These are phyloP conservation scores for Rotaria sp. DNA, from an alignment of 2,888 invertebrate genomes.

Conservation along the genomic window DNA sequence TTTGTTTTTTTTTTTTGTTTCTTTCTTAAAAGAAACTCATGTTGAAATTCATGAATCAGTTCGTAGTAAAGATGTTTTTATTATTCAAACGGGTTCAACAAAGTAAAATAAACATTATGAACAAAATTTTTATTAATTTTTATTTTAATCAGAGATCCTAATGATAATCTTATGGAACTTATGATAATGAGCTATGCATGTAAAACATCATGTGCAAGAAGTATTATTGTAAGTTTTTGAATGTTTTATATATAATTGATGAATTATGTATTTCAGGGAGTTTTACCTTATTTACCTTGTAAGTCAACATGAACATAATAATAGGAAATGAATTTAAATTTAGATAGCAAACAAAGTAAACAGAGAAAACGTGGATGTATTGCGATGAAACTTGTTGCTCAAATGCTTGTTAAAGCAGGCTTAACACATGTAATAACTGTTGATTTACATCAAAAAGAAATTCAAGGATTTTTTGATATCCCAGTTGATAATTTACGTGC, in stretches of 20 bases:
- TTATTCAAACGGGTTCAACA: constrained; percentile 84
- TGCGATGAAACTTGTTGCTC: constrained; percentile 84
- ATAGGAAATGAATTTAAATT: neutral
- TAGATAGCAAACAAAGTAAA: constrained; percentile 77
- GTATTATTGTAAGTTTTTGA: constrained; percentile 66
- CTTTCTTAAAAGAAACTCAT: constrained; percentile 68
- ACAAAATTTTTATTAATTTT: neutral
- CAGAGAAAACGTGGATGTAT: constrained; percentile 98
- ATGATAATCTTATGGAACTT: constrained; percentile 97
- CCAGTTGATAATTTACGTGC: constrained; percentile 96
- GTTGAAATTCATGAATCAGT: constrained; percentile 98
- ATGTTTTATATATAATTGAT: neutral
- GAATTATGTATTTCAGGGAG: neutral
- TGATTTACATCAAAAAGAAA: constrained; percentile 97
- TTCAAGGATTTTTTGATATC: constrained; percentile 98
- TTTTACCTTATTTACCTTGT: constrained; percentile 51
- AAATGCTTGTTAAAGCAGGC: constrained; percentile 84
- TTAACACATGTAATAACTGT: constrained; percentile 81
- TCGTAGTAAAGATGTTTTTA: constrained; percentile 92
- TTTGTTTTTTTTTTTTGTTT: neutral
- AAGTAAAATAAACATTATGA: neutral
- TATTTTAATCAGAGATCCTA: constrained; percentile 52
- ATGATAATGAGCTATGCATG: constrained; percentile 97
- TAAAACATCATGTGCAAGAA: constrained; percentile 90
- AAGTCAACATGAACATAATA: neutral